phyloP scores from a whole-genome alignment of 53 echinoderm and acorn worm species.

The Astropecten irregularis region DNA sequence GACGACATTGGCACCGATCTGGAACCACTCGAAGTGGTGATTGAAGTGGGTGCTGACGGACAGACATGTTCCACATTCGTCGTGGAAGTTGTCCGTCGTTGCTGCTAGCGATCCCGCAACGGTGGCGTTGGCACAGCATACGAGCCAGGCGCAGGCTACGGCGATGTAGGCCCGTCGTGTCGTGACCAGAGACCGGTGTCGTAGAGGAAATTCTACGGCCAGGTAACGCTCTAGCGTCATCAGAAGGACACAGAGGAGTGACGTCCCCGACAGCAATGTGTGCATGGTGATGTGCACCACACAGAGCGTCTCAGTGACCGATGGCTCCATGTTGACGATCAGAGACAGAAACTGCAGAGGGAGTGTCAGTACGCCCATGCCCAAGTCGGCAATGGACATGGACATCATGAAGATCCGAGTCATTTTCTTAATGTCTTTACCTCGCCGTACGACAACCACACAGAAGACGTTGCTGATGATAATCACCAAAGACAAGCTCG shows the following conservation, averaged over 20 bases:
- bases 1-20: neutral
- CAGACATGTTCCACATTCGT: neutral
- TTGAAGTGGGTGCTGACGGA: no score
- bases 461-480: constrained; percentile 31
- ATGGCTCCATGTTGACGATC: neutral
- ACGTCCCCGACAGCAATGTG: neutral
- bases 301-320: neutral
- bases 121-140: neutral
- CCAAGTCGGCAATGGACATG: constrained; percentile 26
- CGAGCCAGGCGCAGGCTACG: neutral
- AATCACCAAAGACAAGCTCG: neutral
- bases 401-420: constrained; percentile 30
- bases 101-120: neutral
- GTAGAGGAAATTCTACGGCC: constrained; percentile 28
- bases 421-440: neutral
- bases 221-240: constrained; percentile 37
- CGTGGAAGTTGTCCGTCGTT: neutral
- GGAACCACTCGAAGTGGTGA: neutral
- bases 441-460: neutral
- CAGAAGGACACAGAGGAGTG: neutral
- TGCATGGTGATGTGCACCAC: neutral
- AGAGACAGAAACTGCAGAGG: neutral
- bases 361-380: neutral
- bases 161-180: neutral
- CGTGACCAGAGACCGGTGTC: constrained; percentile 3